Evolutionary conservation across 2,797 vertebrate species (phyloP).

Genomic region (Hybognathus amarus): DNA sequence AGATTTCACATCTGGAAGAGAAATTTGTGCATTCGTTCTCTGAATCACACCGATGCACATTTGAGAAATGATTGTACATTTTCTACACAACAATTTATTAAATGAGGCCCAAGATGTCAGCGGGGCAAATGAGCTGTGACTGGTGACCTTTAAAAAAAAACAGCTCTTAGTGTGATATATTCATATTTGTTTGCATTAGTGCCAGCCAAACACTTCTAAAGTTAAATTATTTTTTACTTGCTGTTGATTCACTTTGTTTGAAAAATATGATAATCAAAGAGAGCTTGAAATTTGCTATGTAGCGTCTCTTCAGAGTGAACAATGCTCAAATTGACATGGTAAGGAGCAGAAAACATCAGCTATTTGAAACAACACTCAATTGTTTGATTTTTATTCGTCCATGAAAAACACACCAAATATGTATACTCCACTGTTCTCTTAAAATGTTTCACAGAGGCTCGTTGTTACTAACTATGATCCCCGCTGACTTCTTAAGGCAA

Average conservation of each 20-base stretch:
- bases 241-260: not conserved
- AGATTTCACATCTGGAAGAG: not conserved
- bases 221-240: not conserved
- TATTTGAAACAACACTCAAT: constrained; percentile 37
- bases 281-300: not conserved
- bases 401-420: constrained; percentile 18
- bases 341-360: not conserved
- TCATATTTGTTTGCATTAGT: constrained; percentile 13
- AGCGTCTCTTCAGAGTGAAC: not conserved
- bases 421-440: constrained; percentile 22
- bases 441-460: constrained; percentile 24
- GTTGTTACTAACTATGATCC: constrained; percentile 32
- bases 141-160: not conserved
- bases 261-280: not conserved
- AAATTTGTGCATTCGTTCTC: not conserved
- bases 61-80: not conserved
- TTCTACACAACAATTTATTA: not conserved
- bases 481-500: constrained; percentile 53
- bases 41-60: not conserved
- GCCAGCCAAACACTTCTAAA: not conserved
- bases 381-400: constrained; percentile 3
- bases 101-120: not conserved
- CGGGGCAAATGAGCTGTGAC: not conserved
- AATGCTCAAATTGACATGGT: constrained; percentile 1
- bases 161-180: not conserved